Conservation (phyloP, 2,888 invertebrate species). For the Drosophila barbarae region DNA sequence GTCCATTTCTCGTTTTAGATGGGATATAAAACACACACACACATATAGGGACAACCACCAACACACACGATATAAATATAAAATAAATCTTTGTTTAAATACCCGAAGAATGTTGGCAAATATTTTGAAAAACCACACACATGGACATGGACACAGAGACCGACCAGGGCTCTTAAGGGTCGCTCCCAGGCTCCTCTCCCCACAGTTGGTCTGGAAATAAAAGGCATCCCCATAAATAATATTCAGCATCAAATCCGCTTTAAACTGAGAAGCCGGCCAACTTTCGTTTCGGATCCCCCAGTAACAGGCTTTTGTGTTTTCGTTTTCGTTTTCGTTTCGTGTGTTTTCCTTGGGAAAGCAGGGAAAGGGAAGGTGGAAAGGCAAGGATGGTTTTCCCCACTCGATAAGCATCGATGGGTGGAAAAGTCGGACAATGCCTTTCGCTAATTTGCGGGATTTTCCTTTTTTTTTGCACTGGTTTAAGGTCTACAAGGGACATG, state of each 20-base stretch:
- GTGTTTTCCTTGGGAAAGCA: not conserved
- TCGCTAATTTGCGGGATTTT: conserved; percentile 37
- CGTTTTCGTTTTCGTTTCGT: conserved; percentile 1
- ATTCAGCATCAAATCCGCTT: conserved; percentile 72
- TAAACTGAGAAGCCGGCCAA: conserved; percentile 48
- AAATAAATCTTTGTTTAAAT: conserved; percentile 73
- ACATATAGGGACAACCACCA: conserved; percentile 10
- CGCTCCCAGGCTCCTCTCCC: not conserved
- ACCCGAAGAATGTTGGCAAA: conserved; percentile 73
- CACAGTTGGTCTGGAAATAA: conserved; percentile 52
- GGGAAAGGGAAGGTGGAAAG: not conserved
- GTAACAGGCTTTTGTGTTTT: conserved; percentile 12
- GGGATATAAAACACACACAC: conserved; percentile 24
- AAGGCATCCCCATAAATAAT: conserved; percentile 67
- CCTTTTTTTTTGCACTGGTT: conserved; percentile 8
- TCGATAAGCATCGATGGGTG: conserved; percentile 37
- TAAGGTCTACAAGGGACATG: not conserved
- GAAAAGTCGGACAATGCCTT: conserved; percentile 18
- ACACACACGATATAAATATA: conserved; percentile 57
- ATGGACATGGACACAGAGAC: not conserved
- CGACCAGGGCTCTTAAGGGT: conserved; percentile 55
- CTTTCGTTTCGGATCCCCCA: conserved; percentile 2
- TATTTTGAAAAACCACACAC: conserved; percentile 53
- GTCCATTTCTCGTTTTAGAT: conserved; percentile 34
- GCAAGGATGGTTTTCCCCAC: not conserved